Percentiles rank a stretch among this genome's conserved stretches.
These are phyloP conservation scores for Eupeodes latifasciatus DNA, from an alignment of 2,888 invertebrate genomes.

Conservation along the genomic window DNA sequence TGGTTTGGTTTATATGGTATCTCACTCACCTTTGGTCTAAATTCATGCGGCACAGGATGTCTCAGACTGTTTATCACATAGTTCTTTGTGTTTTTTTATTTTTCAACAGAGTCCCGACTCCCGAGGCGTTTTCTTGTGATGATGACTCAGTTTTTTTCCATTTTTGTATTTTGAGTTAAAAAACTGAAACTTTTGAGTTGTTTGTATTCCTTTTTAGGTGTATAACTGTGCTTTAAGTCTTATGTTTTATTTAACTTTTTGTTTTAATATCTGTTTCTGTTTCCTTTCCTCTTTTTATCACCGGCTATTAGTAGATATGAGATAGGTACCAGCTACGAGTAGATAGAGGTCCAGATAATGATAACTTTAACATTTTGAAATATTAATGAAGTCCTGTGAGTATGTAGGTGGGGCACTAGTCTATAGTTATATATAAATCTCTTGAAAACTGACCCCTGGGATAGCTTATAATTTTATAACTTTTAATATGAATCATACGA, in stretches of 20 bases:
- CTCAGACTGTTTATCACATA: slow-evolving; percentile 16
- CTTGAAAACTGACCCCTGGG: too few relatives aligned
- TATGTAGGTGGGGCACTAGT: too few relatives aligned
- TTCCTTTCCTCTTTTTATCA: background rate
- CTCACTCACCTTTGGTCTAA: slow-evolving; percentile 44
- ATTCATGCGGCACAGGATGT: slow-evolving; percentile 39
- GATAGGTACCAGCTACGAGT: too few relatives aligned
- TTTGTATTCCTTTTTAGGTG: background rate
- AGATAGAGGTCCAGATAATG: too few relatives aligned
- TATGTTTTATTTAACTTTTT: slow-evolving; percentile 3
- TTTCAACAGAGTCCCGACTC: background rate
- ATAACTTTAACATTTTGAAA: too few relatives aligned
- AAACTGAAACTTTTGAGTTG: background rate
- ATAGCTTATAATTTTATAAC: too few relatives aligned
- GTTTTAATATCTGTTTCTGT: background rate
- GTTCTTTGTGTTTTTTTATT: background rate
- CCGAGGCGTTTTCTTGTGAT: slow-evolving; percentile 35
- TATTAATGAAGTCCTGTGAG: too few relatives aligned
- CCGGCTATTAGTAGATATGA: background rate
- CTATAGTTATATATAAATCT: too few relatives aligned
- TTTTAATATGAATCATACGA: too few relatives aligned
- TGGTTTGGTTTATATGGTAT: slow-evolving; percentile 15
- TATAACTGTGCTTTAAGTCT: slow-evolving; percentile 12
- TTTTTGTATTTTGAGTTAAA: slow-evolving; percentile 2
- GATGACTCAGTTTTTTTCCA: slow-evolving; percentile 53